Base-by-base conservation (phyloP, 1,140 invertebrate genomes). In the Zaprionus camerounensis region DNA sequence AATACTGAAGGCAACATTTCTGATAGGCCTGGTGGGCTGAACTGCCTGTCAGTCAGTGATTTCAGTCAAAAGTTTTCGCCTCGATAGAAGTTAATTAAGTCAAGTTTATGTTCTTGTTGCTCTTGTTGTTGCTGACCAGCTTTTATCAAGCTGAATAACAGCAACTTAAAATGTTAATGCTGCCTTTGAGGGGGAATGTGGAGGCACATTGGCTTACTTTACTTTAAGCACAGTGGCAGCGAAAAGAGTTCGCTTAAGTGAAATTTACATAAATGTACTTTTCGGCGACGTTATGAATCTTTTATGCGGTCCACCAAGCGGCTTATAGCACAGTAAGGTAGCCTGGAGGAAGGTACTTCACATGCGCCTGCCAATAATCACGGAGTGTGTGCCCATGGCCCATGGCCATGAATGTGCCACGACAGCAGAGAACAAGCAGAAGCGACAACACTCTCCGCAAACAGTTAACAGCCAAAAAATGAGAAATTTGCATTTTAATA, bases 401-500 rank as follows among this genome's bases (percentile, higher is more conserved):
- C 28, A 31, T 31, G 28, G 28, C 28, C 31, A 34, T 9, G 31
- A 34, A 9, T 34, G 9, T 34, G 31, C 9, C 31, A 34, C 0
- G 31, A 11, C 28, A 11, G 24, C 24, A 24, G 24, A 24, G 4
- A 4, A 28, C 20, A 20, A 20, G 24, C 24, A 38, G 36, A 12
- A 12, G 36, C 34, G 34, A 13, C 34, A 36, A 38, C 38, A 41
- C 13, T 41, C 38, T 6, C 15, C 15, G 15, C 38, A 20, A 55
- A 71, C 79, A 78, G 69, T 81, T 75, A 86, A 87, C 70, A 65
- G 81, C 59, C 26, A 41, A 41, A 44, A 81, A 83, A 83, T 78
- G 77, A 73, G 82, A 81, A 91, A 91, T 91, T 91, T 86, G 86
- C 86, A 91, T 91, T 91, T 91, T 67, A 82, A 77, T 83, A 94